Evolutionary conservation across 2,888 invertebrate genomes (phyloP).

Genomic region (Neoitamus cyanurus): DNA sequence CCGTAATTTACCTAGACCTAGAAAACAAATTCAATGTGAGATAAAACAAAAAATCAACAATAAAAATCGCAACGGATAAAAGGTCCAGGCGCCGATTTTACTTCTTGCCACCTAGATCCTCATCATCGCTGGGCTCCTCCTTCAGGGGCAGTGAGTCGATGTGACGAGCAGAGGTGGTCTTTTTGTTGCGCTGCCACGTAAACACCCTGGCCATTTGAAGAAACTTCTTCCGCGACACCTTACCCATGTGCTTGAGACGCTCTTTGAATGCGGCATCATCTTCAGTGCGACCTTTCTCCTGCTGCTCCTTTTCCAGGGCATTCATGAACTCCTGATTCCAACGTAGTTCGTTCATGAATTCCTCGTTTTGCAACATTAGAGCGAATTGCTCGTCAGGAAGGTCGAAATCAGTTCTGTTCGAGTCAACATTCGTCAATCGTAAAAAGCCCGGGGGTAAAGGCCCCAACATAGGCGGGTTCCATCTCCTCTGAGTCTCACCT

Average conservation of each 20-base stretch:
- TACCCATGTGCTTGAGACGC: conserved; percentile 84
- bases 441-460: conserved; percentile 84
- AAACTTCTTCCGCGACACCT: conserved; percentile 84
- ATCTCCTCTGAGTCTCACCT: conserved; percentile 59
- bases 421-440: conserved; percentile 63
- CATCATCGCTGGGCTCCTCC: conserved; percentile 74
- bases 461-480: conserved; percentile 83
- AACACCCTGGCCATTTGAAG: conserved; percentile 82
- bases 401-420: conserved; percentile 67
- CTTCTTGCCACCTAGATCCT: conserved; percentile 62
- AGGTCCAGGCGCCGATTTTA: not conserved
- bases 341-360: conserved; percentile 86
- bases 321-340: conserved; percentile 90
- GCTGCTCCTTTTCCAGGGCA: conserved; percentile 81
- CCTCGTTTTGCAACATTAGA: conserved; percentile 88
- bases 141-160: conserved; percentile 72
- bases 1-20: conserved; percentile 37
- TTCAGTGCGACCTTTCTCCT: conserved; percentile 69
- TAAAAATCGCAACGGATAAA: conserved; percentile 14
- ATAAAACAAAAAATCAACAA: conserved; percentile 39
- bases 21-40: conserved; percentile 20
- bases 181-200: conserved; percentile 73
- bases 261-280: conserved; percentile 81
- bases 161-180: conserved; percentile 65
- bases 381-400: conserved; percentile 90